These are phyloP conservation scores for Selene dorsalis DNA, from an alignment of 2,797 vertebrate genomes.

Conservation along the genomic window DNA sequence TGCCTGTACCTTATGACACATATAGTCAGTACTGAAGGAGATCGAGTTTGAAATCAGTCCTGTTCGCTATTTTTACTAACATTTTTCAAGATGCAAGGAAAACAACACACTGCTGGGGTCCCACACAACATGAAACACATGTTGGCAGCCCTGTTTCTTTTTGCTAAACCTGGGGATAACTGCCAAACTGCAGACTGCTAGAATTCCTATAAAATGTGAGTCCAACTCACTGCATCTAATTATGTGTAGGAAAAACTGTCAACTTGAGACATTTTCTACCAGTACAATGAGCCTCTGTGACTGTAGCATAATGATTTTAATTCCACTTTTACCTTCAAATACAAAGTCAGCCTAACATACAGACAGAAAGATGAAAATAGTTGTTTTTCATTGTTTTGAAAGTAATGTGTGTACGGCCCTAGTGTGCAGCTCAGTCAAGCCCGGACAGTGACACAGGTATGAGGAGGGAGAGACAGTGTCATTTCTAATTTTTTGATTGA, in stretches of 20 bases:
- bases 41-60: background rate
- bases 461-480: no score
- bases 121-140: background rate
- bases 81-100: background rate
- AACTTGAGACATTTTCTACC: background rate
- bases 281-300: background rate
- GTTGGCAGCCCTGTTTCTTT: background rate
- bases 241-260: background rate
- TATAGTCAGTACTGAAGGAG: background rate
- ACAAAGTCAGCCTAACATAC: background rate
- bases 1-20: background rate
- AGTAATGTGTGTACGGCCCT: background rate
- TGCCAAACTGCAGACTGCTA: background rate
- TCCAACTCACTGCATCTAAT: background rate
- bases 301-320: background rate
- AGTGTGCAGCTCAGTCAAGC: background rate
- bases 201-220: constrained; percentile 3
- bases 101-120: no score
- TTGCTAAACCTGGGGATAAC: background rate
- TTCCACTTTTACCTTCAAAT: background rate
- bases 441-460: background rate
- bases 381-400: background rate
- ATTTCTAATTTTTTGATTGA: background rate
- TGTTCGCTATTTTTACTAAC: background rate
- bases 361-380: no score